Evolutionary conservation across 2,888 invertebrate species (phyloP).

Genomic region (Antheraea yamamai): DNA sequence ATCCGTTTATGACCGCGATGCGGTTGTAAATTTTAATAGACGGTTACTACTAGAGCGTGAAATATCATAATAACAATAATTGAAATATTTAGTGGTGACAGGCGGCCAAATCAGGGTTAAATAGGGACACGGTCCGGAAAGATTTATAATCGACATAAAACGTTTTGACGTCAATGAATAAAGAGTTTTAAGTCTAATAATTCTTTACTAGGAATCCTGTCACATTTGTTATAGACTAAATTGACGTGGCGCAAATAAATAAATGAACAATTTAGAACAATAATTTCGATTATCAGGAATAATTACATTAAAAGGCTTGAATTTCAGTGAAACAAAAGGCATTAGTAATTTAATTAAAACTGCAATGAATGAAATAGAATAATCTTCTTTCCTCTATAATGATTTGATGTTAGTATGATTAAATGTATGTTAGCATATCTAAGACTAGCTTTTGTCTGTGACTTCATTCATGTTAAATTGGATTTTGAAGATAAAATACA

Average conservation of each 20-base stretch:
- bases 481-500: no score
- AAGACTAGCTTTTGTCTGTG: no score
- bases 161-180: slow-evolving; percentile 21
- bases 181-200: neutral
- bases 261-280: neutral
- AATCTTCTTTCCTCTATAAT: no score
- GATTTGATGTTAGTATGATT: no score
- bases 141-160: slow-evolving; percentile 45
- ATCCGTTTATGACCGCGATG: slow-evolving; percentile 40
- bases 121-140: slow-evolving; percentile 44
- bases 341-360: no score
- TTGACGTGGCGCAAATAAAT: neutral
- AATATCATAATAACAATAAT: slow-evolving; percentile 67
- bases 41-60: slow-evolving; percentile 45
- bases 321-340: no score
- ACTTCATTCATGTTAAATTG: no score
- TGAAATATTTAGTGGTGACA: slow-evolving; percentile 70
- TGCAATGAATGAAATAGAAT: no score
- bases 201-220: neutral
- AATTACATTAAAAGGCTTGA: no score
- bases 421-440: no score
- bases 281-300: no score
- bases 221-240: neutral
- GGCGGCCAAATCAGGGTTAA: slow-evolving; percentile 45
- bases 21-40: slow-evolving; percentile 48